Evolutionary conservation across 2,113 vertebrate genomes (phyloP).

Genomic region (Cheirogaleus medius): DNA sequence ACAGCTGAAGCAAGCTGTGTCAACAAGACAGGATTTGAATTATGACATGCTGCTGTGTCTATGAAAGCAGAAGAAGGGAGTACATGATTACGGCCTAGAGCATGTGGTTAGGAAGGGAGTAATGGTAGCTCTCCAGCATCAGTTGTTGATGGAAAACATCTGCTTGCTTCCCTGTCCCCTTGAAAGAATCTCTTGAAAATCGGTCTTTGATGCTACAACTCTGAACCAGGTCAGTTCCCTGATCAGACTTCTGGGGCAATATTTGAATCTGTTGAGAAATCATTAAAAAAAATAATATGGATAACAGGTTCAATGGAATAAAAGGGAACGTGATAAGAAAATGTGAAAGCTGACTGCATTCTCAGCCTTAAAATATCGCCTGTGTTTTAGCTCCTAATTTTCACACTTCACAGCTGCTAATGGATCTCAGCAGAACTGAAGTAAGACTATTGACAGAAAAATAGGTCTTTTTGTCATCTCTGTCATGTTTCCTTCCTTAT

Average conservation of each 20-base stretch:
- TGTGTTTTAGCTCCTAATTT: conserved; percentile 73
- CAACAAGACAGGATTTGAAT: conserved; percentile 84
- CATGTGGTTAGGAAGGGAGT: conserved; percentile 81
- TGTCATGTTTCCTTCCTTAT: conserved; percentile 44
- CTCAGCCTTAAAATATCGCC: conserved; percentile 72
- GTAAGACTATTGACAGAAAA: conserved; percentile 71
- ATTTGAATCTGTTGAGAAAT: conserved; percentile 73
- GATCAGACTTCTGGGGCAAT: conserved; percentile 61
- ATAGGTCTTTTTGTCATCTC: conserved; percentile 66
- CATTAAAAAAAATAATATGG: conserved; percentile 8
- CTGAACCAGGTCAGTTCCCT: conserved; percentile 68
- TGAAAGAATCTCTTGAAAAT: conserved; percentile 76
- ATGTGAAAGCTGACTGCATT: conserved; percentile 62
- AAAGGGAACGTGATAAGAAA: conserved; percentile 57
- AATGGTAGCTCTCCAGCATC: conserved; percentile 76
- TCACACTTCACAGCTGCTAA: conserved; percentile 78
- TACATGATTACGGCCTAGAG: conserved; percentile 79
- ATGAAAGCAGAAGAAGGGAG: conserved; percentile 82
- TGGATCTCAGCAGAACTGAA: conserved; percentile 72
- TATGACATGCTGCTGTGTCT: conserved; percentile 81
- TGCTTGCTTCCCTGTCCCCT: conserved; percentile 78
- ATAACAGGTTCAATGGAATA: conserved; percentile 9
- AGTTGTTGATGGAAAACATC: conserved; percentile 84
- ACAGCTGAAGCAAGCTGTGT: conserved; percentile 86
- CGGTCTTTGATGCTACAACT: conserved; percentile 53